phyloP scores from a whole-genome alignment of 30 jellyfish, hydroid and myxozoan genomes.

The Morbakka virulenta region DNA sequence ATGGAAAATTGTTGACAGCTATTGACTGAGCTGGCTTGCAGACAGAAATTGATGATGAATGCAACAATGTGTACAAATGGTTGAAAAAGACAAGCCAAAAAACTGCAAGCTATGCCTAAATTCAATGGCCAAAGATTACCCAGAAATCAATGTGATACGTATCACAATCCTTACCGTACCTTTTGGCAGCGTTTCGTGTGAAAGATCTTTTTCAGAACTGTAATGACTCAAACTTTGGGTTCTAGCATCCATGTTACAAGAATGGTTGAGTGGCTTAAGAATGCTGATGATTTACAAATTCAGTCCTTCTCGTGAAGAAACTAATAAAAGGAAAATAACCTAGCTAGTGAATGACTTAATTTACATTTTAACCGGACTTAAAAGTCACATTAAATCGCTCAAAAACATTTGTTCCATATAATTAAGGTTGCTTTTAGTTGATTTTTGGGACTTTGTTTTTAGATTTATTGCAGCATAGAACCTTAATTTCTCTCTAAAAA shows the following conservation, averaged over 20 bases:
- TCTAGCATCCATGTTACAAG: conserved; percentile 40
- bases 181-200: conserved; percentile 35
- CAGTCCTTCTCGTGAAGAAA: conserved; percentile 27
- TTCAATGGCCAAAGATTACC: conserved; percentile 23
- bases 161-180: too few relatives aligned
- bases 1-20: conserved; percentile 37
- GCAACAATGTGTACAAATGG: conserved; percentile 10
- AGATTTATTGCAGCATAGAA: too few relatives aligned
- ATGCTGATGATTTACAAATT: conserved; percentile 39
- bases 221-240: conserved; percentile 32
- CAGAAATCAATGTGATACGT: conserved; percentile 32
- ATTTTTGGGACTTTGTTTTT: not conserved
- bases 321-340: conserved; percentile 21
- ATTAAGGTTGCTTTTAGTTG: conserved; percentile 30
- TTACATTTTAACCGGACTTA: conserved; percentile 22
- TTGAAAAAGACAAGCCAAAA: conserved; percentile 34
- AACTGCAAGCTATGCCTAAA: conserved; percentile 33
- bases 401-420: not conserved
- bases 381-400: conserved; percentile 5
- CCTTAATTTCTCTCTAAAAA: too few relatives aligned
- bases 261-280: conserved; percentile 41
- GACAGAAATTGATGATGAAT: conserved; percentile 29
- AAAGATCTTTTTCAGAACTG: conserved; percentile 31
- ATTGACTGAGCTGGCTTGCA: conserved; percentile 35
- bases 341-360: conserved; percentile 22